Conservation (phyloP, 2,797 vertebrate species). For the Eupleurogrammus muticus region DNA sequence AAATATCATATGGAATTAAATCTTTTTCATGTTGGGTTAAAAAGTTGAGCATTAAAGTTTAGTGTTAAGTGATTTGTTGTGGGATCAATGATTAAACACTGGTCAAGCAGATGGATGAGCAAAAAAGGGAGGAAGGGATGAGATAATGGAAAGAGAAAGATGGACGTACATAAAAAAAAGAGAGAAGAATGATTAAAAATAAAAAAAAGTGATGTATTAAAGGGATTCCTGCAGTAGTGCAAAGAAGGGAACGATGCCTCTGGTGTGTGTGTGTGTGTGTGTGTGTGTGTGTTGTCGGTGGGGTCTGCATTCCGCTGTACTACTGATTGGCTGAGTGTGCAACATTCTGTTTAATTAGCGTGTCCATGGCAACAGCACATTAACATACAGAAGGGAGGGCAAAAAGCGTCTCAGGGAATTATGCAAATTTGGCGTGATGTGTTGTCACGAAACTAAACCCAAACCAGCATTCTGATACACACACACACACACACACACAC, state of each 20-base stretch:
- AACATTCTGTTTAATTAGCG: constrained; percentile 67
- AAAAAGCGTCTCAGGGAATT: constrained; percentile 43
- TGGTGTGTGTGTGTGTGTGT: constrained; percentile 18
- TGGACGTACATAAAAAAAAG: background rate
- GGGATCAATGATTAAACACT: background rate
- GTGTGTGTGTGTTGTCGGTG: constrained; percentile 4
- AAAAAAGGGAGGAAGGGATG: background rate
- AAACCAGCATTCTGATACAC: constrained; percentile 35
- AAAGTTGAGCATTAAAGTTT: too few relatives aligned
- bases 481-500: constrained; percentile 27
- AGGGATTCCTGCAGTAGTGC: background rate
- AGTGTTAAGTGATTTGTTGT: too few relatives aligned
- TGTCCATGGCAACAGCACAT: constrained; percentile 69
- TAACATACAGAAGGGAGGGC: constrained; percentile 54
- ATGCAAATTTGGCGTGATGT: constrained; percentile 59
- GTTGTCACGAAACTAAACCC: constrained; percentile 51
- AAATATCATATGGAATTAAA: too few relatives aligned
- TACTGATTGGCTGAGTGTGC: constrained; percentile 72
- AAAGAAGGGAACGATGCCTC: background rate
- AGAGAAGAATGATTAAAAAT: background rate
- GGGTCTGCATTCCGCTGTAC: constrained; percentile 59
- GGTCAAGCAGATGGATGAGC: background rate
- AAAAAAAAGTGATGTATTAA: background rate
- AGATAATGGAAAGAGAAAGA: background rate
- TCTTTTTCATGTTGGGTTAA: background rate